Percentiles rank a stretch among this genome's conserved stretches.
phyloP scores from a whole-genome alignment of 2,888 invertebrate genomes.

The Troglohyphantes excavatus region DNA sequence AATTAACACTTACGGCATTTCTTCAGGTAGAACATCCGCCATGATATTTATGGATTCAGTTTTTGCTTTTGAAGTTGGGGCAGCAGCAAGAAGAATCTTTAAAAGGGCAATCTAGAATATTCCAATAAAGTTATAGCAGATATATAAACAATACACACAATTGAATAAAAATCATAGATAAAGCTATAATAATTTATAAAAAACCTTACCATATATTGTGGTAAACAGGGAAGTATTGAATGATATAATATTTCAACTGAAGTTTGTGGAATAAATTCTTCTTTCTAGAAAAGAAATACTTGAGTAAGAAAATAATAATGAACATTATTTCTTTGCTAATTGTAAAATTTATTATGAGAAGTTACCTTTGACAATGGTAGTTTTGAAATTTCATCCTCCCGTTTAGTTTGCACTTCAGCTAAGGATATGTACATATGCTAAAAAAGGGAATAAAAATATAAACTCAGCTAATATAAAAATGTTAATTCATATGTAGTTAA shows the following conservation, averaged over 20 bases:
- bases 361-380: conserved; percentile 87
- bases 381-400: conserved; percentile 94
- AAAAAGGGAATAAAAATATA: conserved; percentile 79
- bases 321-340: no score
- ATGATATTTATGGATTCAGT: conserved; percentile 99
- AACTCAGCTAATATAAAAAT: not conserved
- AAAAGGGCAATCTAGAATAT: conserved; percentile 89
- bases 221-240: conserved; percentile 96
- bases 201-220: conserved; percentile 91
- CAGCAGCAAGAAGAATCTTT: conserved; percentile 97
- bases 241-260: conserved; percentile 94
- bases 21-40: conserved; percentile 98
- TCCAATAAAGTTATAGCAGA: not conserved
- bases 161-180: no score
- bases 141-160: not conserved
- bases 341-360: not conserved
- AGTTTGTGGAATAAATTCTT: conserved; percentile 90
- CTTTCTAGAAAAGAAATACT: conserved; percentile 84
- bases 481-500: not conserved
- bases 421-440: conserved; percentile 97
- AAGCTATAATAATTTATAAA: no score
- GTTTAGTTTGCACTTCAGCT: conserved; percentile 94
- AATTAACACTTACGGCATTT: conserved; percentile 96
- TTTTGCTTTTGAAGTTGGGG: conserved; percentile 99
- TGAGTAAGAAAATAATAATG: not conserved